phyloP scores from a whole-genome alignment of 1,140 invertebrate genomes.

The Lethrus apterus region DNA sequence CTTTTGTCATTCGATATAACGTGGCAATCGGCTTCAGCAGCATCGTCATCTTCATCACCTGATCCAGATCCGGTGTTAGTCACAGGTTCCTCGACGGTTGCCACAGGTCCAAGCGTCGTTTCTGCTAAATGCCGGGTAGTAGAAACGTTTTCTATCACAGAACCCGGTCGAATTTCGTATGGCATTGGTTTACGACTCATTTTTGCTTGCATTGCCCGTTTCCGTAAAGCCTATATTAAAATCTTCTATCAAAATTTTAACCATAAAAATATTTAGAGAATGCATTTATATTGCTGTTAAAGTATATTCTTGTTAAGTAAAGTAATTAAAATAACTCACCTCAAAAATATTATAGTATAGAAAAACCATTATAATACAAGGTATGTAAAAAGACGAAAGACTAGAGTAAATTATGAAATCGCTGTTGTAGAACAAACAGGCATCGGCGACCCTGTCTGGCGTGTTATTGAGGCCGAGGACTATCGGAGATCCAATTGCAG shows the following conservation, averaged over 20 bases:
- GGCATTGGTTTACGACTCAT: slow-evolving; percentile 65
- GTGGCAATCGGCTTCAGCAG: slow-evolving; percentile 63
- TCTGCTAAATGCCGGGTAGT: slow-evolving; percentile 73
- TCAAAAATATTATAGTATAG: slow-evolving; percentile 98
- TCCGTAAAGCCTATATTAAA: slow-evolving; percentile 60
- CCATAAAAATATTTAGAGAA: too few species aligned
- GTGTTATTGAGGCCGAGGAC: slow-evolving; percentile 92
- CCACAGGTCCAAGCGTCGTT: slow-evolving; percentile 62
- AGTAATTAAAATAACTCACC: slow-evolving; percentile 56
- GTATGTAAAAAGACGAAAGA: slow-evolving; percentile 97
- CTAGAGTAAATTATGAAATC: slow-evolving; percentile 98
- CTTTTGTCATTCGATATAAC: slow-evolving; percentile 85
- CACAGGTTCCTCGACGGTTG: slow-evolving; percentile 59
- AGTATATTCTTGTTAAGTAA: too few species aligned
- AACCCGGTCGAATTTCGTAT: slow-evolving; percentile 65
- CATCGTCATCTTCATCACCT: slow-evolving; percentile 72
- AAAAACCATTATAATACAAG: slow-evolving; percentile 97
- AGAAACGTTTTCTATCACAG: slow-evolving; percentile 83
- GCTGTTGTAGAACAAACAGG: slow-evolving; percentile 95
- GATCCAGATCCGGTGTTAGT: slow-evolving; percentile 88
- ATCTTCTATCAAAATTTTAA: too few species aligned
- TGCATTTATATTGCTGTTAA: too few species aligned
- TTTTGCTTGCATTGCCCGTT: slow-evolving; percentile 73
- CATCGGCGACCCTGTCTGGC: slow-evolving; percentile 63
- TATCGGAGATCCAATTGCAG: slow-evolving; percentile 94